phyloP scores from a whole-genome alignment of 2,113 vertebrate species.

The Alectura lathami region DNA sequence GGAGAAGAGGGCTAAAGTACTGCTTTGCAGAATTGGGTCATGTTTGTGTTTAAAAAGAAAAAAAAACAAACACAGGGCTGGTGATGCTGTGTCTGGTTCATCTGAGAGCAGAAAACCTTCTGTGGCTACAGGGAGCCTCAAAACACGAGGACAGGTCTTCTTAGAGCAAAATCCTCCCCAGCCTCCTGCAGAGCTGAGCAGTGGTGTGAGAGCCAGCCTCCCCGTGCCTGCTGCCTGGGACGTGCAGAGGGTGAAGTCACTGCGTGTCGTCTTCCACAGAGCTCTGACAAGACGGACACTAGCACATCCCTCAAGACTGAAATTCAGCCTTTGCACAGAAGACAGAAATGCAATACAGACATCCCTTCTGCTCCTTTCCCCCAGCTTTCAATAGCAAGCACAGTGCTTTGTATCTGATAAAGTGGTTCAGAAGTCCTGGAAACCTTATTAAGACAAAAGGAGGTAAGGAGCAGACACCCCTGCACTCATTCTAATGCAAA shows the following conservation, averaged over 20 bases:
- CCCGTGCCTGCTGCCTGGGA: fast-evolving
- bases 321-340: neutral
- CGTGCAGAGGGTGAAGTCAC: neutral
- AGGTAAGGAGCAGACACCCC: fast-evolving
- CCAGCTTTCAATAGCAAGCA: neutral
- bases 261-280: neutral
- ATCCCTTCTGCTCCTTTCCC: neutral
- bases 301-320: neutral
- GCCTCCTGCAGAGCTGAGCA: neutral
- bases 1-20: neutral
- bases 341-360: neutral
- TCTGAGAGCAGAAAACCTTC: neutral
- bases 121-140: neutral
- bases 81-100: neutral
- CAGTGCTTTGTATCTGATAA: neutral
- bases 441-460: neutral
- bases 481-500: neutral
- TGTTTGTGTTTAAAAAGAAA: neutral
- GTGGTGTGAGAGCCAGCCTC: neutral
- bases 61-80: neutral
- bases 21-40: neutral
- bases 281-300: neutral
- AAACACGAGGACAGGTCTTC: fast-evolving
- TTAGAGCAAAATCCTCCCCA: fast-evolving
- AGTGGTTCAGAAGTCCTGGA: neutral